Conservation (phyloP, 2,888 invertebrate genomes). For the Tenthredo scrophulariae region DNA sequence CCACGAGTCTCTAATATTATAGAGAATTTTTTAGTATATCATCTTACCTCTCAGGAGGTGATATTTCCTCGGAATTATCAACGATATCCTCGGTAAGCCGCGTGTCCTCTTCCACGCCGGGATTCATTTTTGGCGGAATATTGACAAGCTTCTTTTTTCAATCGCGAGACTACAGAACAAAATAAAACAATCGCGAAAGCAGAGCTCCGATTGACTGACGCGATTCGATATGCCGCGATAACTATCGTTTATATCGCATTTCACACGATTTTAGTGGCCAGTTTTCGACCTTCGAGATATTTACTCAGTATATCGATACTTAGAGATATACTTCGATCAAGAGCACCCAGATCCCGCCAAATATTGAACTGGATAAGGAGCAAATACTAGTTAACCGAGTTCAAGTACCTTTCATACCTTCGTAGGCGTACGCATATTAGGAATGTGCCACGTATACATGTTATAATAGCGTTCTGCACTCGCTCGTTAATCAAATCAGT, state of each 20-base stretch:
- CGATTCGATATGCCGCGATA: slow-evolving; percentile 50
- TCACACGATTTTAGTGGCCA: background rate
- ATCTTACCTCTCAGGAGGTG: slow-evolving; percentile 68
- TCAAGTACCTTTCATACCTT: slow-evolving; percentile 35
- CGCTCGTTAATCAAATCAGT: background rate
- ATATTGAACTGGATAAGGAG: background rate
- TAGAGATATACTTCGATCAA: background rate
- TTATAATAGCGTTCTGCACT: background rate
- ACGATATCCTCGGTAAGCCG: slow-evolving; percentile 60
- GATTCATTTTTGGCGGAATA: slow-evolving; percentile 72
- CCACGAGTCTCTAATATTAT: background rate
- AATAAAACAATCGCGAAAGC: slow-evolving; percentile 54
- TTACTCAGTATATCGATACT: background rate
- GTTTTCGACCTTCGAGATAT: background rate
- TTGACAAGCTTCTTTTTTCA: slow-evolving; percentile 59
- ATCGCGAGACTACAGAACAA: slow-evolving; percentile 56
- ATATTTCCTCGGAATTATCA: slow-evolving; percentile 65
- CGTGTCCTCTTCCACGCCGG: slow-evolving; percentile 65
- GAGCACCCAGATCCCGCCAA: slow-evolving; percentile 10
- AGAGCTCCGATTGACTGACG: slow-evolving; percentile 57
- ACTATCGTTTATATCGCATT: background rate
- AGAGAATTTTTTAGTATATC: background rate
- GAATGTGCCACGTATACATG: slow-evolving; percentile 31
- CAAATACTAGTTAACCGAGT: background rate
- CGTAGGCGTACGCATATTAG: slow-evolving; percentile 14